Evolutionary conservation across 2,113 vertebrate genomes (phyloP).

Genomic region (Sprattus sprattus): DNA sequence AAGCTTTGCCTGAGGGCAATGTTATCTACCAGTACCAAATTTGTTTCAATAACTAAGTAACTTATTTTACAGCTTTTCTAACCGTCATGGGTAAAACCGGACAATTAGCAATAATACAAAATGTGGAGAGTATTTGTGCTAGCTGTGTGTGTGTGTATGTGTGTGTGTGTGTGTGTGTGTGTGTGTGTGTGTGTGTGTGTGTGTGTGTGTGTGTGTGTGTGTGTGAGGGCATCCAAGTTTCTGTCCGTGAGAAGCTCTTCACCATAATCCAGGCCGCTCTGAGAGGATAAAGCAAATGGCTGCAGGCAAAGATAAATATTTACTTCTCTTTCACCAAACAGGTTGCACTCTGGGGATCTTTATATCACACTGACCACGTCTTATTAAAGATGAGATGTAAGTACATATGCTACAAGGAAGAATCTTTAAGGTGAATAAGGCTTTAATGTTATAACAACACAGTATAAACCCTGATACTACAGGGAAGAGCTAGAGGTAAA

Average conservation of each 20-base stretch:
- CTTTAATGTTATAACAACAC: neutral
- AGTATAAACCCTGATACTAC: neutral
- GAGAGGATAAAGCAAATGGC: conserved; percentile 14
- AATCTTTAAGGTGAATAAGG: neutral
- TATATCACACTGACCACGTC: neutral
- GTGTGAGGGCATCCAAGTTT: neutral
- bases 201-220: conserved; percentile 8
- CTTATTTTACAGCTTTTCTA: neutral
- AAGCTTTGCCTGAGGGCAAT: neutral
- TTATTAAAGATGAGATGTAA: neutral
- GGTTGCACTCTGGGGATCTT: neutral
- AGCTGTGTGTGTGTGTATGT: neutral
- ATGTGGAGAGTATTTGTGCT: neutral
- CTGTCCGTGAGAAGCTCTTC: neutral
- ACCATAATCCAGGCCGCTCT: neutral
- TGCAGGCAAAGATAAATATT: conserved; percentile 21
- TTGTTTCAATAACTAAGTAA: neutral
- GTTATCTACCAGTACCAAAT: neutral
- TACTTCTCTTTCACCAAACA: neutral
- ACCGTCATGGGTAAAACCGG: neutral
- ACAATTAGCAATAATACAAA: neutral
- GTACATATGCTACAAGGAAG: neutral
- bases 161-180: neutral
- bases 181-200: neutral
- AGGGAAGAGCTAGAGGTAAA: neutral